Base-by-base conservation (phyloP, 1,140 invertebrate genomes). In the Argopecten irradians region DNA sequence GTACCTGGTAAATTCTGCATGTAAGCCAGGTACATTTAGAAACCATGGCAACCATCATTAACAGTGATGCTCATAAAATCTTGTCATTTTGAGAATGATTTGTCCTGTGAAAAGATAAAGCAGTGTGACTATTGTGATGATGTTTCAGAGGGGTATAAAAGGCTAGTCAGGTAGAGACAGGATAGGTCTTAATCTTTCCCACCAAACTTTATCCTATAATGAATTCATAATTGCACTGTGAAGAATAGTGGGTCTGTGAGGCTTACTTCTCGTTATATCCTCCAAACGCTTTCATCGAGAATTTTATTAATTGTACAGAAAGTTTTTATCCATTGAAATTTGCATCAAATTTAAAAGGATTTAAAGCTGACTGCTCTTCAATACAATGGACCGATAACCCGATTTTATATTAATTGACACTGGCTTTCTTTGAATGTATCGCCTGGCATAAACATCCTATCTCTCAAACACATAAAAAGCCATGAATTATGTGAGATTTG, bases 281-380 rank as follows among this genome's bases (percentile, higher is more conserved):
- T 41, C 82, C 82, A 87, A 35, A 85, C 85, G 85, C 87, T 85
- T 88, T 88, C 83, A 88, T 71, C 85, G 43, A 88, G 85, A 84
- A 85, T 84, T 71, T 88, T 88, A 88, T 88, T 88, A 88, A 88
- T 88, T 88, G 87, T 88, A 41, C 84, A 43, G 85, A 85, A 84
- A 84, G 85, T 88, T 88, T 88, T 46, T 85, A 46, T 82, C 71
- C 34, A 41, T 88, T 84, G 83, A 85, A 88, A 88, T 88, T 88
- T 83, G 85, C 83, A 82, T 88, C 34, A 85, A 88, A 85, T 88
- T 88, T 85, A 88, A 88, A 88, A 88, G 87, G 87, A 88, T 85
- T 88, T 88, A 88, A 85, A 88, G 71, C 71, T 84, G 41, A 85
- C 43, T 88, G 87, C 84, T 84, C 84, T 85, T 41, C 43, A 85